phyloP scores from a whole-genome alignment of 2,888 invertebrate genomes.

The Cistogaster globosa region DNA sequence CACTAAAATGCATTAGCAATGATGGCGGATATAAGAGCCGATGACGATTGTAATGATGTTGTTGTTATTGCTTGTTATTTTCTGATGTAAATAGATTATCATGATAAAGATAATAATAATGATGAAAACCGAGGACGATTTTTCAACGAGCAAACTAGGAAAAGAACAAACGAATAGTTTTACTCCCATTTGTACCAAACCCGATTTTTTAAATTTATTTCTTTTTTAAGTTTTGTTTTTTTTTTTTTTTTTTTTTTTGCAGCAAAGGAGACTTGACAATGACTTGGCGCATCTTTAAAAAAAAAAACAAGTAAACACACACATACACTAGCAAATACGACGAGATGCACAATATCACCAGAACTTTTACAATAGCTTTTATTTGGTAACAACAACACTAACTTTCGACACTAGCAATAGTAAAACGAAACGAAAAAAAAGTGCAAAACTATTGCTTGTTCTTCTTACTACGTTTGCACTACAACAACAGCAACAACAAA shows the following conservation, averaged over 20 bases:
- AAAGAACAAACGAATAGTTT: constrained; percentile 51
- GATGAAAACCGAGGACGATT: constrained; percentile 45
- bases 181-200: constrained; percentile 21
- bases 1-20: constrained; percentile 54
- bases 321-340: constrained; percentile 11
- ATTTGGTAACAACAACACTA: constrained; percentile 47
- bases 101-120: constrained; percentile 51
- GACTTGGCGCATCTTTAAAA: constrained; percentile 60
- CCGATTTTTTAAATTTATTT: constrained; percentile 17
- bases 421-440: constrained; percentile 25
- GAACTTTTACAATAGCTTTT: constrained; percentile 14
- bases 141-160: constrained; percentile 53
- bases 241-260: background rate
- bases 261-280: constrained; percentile 57
- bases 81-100: constrained; percentile 42
- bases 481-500: constrained; percentile 2
- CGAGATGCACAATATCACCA: constrained; percentile 38
- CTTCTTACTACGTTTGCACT: constrained; percentile 29
- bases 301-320: constrained; percentile 32
- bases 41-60: constrained; percentile 56
- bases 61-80: constrained; percentile 54
- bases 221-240: constrained; percentile 16
- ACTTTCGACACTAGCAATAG: constrained; percentile 43
- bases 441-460: constrained; percentile 27
- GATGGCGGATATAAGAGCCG: constrained; percentile 54